phyloP scores from a whole-genome alignment of 2,888 invertebrate genomes.

The Dimorphilus gyrociliatus region DNA sequence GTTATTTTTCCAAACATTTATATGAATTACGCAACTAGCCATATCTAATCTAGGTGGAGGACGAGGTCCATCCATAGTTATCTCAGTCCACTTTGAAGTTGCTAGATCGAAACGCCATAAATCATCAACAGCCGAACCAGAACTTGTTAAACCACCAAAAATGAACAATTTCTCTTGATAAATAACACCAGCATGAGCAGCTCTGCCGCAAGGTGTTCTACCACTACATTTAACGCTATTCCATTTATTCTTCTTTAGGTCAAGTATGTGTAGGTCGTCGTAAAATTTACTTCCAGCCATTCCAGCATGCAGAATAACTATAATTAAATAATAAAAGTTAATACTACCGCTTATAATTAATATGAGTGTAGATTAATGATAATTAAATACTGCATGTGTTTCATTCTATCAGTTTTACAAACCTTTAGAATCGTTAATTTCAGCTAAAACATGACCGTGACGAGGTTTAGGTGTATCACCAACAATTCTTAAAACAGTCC shows the following conservation, averaged over 20 bases:
- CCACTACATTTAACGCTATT: conserved; percentile 21
- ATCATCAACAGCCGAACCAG: no score
- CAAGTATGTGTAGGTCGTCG: conserved; percentile 31
- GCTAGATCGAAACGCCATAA: conserved; percentile 10
- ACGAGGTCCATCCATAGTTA: conserved; percentile 25
- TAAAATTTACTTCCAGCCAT: conserved; percentile 32
- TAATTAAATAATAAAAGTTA: no score
- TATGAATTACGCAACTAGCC: conserved; percentile 22
- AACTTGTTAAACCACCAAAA: conserved; percentile 37
- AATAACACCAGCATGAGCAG: conserved; percentile 28
- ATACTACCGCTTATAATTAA: no score
- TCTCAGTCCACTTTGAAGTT: conserved; percentile 20
- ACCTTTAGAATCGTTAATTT: conserved; percentile 18
- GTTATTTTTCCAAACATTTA: no score
- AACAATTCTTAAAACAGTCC: conserved; percentile 20
- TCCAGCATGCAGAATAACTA: conserved; percentile 32
- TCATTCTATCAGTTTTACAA: no score
- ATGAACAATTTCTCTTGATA: conserved; percentile 20
- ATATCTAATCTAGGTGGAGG: conserved; percentile 32
- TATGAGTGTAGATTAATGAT: no score
- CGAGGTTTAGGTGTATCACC: conserved; percentile 32
- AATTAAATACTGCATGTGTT: no score
- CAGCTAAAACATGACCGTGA: conserved; percentile 33
- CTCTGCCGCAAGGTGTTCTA: conserved; percentile 22
- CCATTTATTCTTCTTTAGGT: conserved; percentile 25